Conservation (phyloP, 2,113 vertebrate species). For the Periophthalmodon schlosseri region DNA sequence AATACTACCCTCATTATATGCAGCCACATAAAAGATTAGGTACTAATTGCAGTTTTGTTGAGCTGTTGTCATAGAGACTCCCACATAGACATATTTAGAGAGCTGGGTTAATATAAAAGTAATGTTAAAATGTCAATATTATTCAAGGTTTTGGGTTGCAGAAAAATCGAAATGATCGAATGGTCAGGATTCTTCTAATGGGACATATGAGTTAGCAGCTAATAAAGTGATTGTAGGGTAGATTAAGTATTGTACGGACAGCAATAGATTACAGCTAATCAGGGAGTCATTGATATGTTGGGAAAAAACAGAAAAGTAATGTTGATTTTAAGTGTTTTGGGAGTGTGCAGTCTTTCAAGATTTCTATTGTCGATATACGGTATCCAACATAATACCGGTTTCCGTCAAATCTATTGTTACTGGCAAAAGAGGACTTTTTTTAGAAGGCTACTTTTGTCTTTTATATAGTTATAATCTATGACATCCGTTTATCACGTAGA, state of each 20-base stretch:
- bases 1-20: slow-evolving; percentile 13
- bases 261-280: slow-evolving; percentile 18
- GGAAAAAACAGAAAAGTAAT: neutral
- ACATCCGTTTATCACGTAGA: too few species aligned
- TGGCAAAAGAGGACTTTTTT: too few species aligned
- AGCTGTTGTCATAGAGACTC: slow-evolving; percentile 19
- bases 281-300: neutral
- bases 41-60: slow-evolving; percentile 27
- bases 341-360: neutral
- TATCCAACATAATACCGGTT: too few species aligned
- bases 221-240: slow-evolving; percentile 27
- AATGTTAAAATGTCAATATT: slow-evolving; percentile 4
- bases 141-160: slow-evolving; percentile 18
- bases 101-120: slow-evolving; percentile 12
- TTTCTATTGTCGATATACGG: too few species aligned
- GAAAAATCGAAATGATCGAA: slow-evolving; percentile 8
- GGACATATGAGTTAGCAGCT: slow-evolving; percentile 12
- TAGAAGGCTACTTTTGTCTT: too few species aligned
- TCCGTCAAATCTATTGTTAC: too few species aligned
- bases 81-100: slow-evolving; percentile 4
- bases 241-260: slow-evolving; percentile 28
- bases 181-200: slow-evolving; percentile 9
- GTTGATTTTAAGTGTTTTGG: neutral
- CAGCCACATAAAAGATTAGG: slow-evolving; percentile 5
- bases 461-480: too few species aligned